Conservation (phyloP, 2,797 vertebrate species). For the Lacerta bilineata region DNA sequence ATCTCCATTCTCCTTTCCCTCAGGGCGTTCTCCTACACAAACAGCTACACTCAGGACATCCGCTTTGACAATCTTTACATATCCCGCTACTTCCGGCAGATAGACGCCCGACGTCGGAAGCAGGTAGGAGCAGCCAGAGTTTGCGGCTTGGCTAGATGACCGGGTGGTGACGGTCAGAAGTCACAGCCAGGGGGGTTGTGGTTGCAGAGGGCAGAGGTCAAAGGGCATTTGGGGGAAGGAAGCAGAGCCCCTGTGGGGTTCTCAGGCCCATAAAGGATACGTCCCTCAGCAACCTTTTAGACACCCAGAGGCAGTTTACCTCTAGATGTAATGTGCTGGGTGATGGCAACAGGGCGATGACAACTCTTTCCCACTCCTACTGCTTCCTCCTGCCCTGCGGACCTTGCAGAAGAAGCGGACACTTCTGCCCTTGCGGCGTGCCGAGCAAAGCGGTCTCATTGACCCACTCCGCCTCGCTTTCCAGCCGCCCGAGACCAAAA, state of each 20-base stretch:
- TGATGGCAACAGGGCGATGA: too few species aligned
- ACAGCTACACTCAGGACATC: constrained; percentile 81
- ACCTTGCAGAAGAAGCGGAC: constrained; percentile 77
- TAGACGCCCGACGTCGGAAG: constrained; percentile 83
- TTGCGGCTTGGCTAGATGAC: not conserved
- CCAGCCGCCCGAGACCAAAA: constrained; percentile 69
- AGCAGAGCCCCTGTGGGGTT: too few species aligned
- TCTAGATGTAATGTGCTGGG: too few species aligned
- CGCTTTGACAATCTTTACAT: constrained; percentile 91
- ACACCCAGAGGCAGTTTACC: too few species aligned
- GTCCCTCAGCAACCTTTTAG: not conserved
- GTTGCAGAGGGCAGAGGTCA: too few species aligned
- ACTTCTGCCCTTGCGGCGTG: constrained; percentile 84
- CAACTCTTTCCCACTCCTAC: too few species aligned
- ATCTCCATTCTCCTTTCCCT: accelerated
- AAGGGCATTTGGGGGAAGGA: too few species aligned
- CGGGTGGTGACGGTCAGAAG: too few species aligned
- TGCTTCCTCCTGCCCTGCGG: accelerated
- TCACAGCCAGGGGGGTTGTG: too few species aligned
- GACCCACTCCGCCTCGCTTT: constrained; percentile 76
- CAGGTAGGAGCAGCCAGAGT: constrained; percentile 68
- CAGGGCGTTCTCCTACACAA: constrained; percentile 85
- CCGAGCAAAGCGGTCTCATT: constrained; percentile 76
- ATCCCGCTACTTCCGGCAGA: constrained; percentile 88
- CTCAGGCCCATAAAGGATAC: not conserved